Percentiles rank a stretch among this genome's conserved stretches.
Evolutionary conservation across 2,113 vertebrate species (phyloP).

Genomic region (Urocitellus parryii): DNA sequence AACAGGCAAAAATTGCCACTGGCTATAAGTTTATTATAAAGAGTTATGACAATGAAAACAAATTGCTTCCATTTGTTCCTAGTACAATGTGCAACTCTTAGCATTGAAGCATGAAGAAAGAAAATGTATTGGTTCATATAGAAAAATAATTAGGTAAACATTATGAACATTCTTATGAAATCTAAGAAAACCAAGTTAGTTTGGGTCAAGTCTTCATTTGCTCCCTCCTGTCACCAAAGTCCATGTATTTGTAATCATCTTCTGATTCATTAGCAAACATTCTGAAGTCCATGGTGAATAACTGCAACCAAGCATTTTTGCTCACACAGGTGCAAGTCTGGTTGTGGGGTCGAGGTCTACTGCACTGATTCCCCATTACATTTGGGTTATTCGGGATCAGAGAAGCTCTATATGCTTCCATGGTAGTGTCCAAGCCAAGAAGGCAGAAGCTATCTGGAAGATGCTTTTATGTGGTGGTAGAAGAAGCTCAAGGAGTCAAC

Average conservation of each 20-base stretch:
- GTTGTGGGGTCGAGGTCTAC: neutral
- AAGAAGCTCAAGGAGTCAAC: neutral
- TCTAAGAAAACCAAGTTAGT: neutral
- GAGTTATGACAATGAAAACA: neutral
- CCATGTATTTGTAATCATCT: neutral
- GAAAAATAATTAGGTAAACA: neutral
- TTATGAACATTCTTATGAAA: neutral
- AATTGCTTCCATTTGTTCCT: neutral
- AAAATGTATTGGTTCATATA: neutral
- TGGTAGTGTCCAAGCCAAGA: neutral
- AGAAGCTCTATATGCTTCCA: neutral
- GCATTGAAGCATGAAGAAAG: conserved; percentile 25
- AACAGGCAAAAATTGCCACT: neutral
- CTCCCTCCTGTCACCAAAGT: no score
- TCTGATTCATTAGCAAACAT: neutral
- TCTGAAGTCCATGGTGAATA: neutral
- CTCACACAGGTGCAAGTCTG: accelerated
- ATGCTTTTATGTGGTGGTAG: accelerated
- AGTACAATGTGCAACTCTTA: neutral
- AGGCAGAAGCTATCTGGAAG: neutral
- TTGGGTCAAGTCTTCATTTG: neutral
- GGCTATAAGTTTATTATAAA: neutral
- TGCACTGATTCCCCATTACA: neutral
- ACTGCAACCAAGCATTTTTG: neutral
- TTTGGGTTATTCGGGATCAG: accelerated